Percentiles rank a stretch among this genome's conserved stretches.
These are phyloP conservation scores for Cheiracanthium punctorium DNA, from an alignment of 2,888 invertebrate species.

Conservation along the genomic window DNA sequence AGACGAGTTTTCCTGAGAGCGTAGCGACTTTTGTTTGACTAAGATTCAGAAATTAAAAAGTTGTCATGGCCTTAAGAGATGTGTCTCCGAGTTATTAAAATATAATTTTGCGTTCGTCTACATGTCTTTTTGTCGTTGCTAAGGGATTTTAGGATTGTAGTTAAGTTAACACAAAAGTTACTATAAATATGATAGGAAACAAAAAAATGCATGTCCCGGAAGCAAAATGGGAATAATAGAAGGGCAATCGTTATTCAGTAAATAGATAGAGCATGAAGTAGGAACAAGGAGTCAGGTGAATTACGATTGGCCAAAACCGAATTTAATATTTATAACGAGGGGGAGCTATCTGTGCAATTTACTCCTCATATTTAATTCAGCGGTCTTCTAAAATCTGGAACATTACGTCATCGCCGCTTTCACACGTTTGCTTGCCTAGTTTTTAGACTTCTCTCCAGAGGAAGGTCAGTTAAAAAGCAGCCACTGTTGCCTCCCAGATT, in stretches of 20 bases:
- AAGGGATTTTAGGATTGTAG: too few relatives aligned
- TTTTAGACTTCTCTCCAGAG: background rate
- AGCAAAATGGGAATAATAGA: constrained; percentile 14
- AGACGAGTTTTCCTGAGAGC: too few relatives aligned
- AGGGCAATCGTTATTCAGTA: constrained; percentile 4
- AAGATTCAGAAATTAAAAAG: too few relatives aligned
- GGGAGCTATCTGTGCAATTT: background rate
- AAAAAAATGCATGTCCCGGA: constrained; percentile 33
- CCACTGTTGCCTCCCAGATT: too few relatives aligned
- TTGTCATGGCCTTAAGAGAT: too few relatives aligned
- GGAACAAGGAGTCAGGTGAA: constrained; percentile 8
- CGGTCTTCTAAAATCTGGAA: constrained; percentile 23
- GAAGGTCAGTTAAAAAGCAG: background rate
- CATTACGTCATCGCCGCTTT: constrained; percentile 15
- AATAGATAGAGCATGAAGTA: constrained; percentile 60
- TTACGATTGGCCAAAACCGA: constrained; percentile 16
- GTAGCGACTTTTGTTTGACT: too few relatives aligned
- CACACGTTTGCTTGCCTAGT: background rate
- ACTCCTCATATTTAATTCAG: constrained; percentile 57
- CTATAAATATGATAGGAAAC: background rate
- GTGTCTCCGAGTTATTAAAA: too few relatives aligned
- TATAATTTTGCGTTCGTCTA: too few relatives aligned
- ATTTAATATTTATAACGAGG: constrained; percentile 35
- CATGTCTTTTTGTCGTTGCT: too few relatives aligned
- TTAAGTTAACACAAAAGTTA: too few relatives aligned